Conservation (phyloP, 2,888 invertebrate species). For the Thymelicus acteon region DNA sequence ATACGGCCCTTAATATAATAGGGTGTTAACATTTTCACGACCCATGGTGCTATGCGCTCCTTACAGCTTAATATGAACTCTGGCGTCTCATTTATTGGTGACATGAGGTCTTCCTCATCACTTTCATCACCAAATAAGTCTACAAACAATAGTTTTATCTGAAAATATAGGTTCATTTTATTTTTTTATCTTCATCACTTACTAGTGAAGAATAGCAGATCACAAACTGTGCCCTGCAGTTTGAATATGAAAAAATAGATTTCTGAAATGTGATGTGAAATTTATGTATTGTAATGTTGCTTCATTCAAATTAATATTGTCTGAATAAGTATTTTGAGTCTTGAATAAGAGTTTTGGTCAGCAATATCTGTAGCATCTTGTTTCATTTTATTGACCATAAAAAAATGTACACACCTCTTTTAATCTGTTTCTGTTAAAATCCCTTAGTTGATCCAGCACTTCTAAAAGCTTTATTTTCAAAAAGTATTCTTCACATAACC, state of each 20-base stretch:
- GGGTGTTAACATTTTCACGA: slow-evolving; percentile 86
- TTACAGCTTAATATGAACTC: slow-evolving; percentile 83
- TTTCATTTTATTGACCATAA: background rate
- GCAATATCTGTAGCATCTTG: too few relatives aligned
- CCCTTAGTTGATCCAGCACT: slow-evolving; percentile 71
- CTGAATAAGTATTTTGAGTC: too few relatives aligned
- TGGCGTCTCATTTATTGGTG: slow-evolving; percentile 79
- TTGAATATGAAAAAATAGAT: too few relatives aligned
- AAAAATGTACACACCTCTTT: slow-evolving; percentile 18
- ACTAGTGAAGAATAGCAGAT: too few relatives aligned
- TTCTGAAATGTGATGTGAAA: too few relatives aligned
- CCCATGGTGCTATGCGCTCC: slow-evolving; percentile 85
- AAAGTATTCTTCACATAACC: slow-evolving; percentile 79
- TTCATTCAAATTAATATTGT: too few relatives aligned
- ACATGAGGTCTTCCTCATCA: slow-evolving; percentile 80
- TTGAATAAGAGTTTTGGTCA: too few relatives aligned
- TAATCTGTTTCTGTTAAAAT: slow-evolving; percentile 66
- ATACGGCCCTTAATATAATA: slow-evolving; percentile 86
- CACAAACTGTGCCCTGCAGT: too few relatives aligned
- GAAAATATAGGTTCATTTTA: slow-evolving; percentile 43
- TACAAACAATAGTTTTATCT: slow-evolving; percentile 73
- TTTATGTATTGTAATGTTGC: too few relatives aligned
- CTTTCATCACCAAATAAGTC: slow-evolving; percentile 81
- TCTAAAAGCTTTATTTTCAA: slow-evolving; percentile 69
- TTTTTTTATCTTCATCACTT: too few relatives aligned